A percentile compares a stretch with the other conserved stretches of the same genome.
These are phyloP conservation scores for Ferdinandea cuprea DNA, from an alignment of 2,888 invertebrate genomes.

Conservation along the genomic window DNA sequence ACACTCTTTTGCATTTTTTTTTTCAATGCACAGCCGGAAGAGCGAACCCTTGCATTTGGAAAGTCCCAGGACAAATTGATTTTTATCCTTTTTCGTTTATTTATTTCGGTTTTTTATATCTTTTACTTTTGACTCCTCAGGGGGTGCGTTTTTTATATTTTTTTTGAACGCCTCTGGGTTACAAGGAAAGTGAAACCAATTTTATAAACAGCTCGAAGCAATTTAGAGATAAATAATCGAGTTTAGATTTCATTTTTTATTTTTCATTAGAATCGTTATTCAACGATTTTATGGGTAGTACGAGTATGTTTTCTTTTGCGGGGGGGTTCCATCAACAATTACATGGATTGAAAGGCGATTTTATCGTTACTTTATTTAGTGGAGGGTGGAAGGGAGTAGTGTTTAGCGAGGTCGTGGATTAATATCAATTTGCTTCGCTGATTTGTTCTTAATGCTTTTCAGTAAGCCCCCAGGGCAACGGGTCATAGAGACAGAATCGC, in stretches of 20 bases:
- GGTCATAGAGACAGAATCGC: no score
- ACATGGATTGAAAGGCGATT: slow-evolving; percentile 51
- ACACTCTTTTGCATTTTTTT: slow-evolving; percentile 28
- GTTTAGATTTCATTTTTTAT: slow-evolving; percentile 43
- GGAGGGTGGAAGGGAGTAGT: slow-evolving; percentile 49
- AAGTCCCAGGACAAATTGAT: slow-evolving; percentile 65
- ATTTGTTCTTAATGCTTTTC: slow-evolving; percentile 4
- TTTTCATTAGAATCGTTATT: slow-evolving; percentile 26
- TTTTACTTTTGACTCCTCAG: slow-evolving; percentile 1
- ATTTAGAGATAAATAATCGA: slow-evolving; percentile 69
- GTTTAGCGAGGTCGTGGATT: slow-evolving; percentile 27
- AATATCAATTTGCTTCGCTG: slow-evolving; percentile 47
- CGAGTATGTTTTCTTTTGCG: slow-evolving; percentile 6
- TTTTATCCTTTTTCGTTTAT: slow-evolving; percentile 47
- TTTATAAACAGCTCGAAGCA: slow-evolving; percentile 65
- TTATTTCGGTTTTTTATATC: no score
- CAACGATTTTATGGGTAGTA: slow-evolving; percentile 51
- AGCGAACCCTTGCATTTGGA: slow-evolving; percentile 54
- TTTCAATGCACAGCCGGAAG: slow-evolving; percentile 40
- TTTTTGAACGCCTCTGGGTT: background rate
- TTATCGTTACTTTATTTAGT: slow-evolving; percentile 17
- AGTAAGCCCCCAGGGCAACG: background rate
- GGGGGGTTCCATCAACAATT: slow-evolving; percentile 47
- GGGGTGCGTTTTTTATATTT: slow-evolving; percentile 29
- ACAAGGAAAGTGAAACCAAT: slow-evolving; percentile 68